Evolutionary conservation across 1,140 invertebrate genomes (phyloP).

Genomic region (Brachionus koreanus): DNA sequence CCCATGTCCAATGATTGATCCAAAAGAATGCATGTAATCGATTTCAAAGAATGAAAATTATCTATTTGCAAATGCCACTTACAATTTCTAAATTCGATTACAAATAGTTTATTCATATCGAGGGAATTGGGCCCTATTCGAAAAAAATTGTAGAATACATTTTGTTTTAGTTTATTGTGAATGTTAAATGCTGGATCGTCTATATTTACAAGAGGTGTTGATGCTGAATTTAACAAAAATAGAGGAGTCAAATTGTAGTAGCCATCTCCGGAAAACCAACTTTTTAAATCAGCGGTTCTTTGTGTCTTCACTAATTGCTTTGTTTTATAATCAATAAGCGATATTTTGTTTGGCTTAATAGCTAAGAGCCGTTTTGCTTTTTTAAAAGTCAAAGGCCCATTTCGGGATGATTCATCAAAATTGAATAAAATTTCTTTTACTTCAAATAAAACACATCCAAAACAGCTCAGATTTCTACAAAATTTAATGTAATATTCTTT

Average conservation of each 20-base stretch:
- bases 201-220: not conserved
- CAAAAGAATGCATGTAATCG: constrained; percentile 31
- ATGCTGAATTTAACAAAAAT: not conserved
- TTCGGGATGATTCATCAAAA: constrained; percentile 65
- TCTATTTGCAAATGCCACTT: constrained; percentile 42
- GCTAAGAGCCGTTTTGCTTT: constrained; percentile 66
- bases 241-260: constrained; percentile 36
- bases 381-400: constrained; percentile 57
- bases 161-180: not conserved
- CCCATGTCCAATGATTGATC: constrained; percentile 33
- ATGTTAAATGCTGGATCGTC: not conserved
- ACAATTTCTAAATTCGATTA: constrained; percentile 29
- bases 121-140: not conserved
- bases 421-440: constrained; percentile 64
- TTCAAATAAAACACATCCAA: constrained; percentile 67
- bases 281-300: constrained; percentile 64
- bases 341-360: constrained; percentile 64
- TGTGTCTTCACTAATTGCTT: constrained; percentile 65
- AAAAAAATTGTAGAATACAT: not conserved
- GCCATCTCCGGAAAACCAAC: constrained; percentile 45
- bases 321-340: constrained; percentile 67
- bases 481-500: constrained; percentile 69
- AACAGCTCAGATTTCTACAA: constrained; percentile 66
- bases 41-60: constrained; percentile 38
- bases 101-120: constrained; percentile 39